phyloP scores from a whole-genome alignment of 2,888 invertebrate species.

The Torymus aiolomorphi region DNA sequence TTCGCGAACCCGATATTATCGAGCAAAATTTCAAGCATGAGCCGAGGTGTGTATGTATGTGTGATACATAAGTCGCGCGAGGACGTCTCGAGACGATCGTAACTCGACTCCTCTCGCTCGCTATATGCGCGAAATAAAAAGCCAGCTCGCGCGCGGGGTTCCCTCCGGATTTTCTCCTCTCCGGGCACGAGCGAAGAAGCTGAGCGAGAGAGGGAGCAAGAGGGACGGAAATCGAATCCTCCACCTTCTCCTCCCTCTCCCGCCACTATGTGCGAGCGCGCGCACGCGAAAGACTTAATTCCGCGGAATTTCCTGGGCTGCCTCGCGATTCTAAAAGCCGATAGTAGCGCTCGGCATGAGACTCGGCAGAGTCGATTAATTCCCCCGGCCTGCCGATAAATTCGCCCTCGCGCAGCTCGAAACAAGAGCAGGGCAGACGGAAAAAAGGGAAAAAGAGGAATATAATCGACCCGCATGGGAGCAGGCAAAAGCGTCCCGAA shows the following conservation, averaged over 20 bases:
- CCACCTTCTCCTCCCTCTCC: not conserved
- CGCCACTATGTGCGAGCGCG: not conserved
- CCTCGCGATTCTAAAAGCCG: constrained; percentile 45
- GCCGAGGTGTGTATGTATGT: too few species aligned
- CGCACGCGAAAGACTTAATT: constrained; percentile 49
- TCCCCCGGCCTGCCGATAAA: constrained; percentile 58
- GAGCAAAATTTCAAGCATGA: too few species aligned
- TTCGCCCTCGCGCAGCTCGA: constrained; percentile 41
- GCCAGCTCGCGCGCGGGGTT: constrained; percentile 10
- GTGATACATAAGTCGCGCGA: not conserved
- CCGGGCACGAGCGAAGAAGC: not conserved
- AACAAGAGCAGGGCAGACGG: constrained; percentile 30
- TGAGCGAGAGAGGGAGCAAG: too few species aligned
- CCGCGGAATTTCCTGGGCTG: constrained; percentile 43
- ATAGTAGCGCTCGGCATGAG: constrained; percentile 17
- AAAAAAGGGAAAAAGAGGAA: constrained; percentile 40
- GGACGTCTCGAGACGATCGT: not conserved
- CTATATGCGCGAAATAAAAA: constrained; percentile 2
- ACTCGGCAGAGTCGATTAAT: constrained; percentile 62
- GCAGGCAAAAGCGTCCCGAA: too few species aligned
- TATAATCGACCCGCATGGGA: constrained; percentile 33
- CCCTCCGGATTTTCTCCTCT: constrained; percentile 33
- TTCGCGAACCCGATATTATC: too few species aligned
- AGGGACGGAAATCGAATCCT: constrained; percentile 44
- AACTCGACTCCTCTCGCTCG: constrained; percentile 18